phyloP scores from a whole-genome alignment of 2,113 vertebrate genomes.

The Syngnathus scovelli region DNA sequence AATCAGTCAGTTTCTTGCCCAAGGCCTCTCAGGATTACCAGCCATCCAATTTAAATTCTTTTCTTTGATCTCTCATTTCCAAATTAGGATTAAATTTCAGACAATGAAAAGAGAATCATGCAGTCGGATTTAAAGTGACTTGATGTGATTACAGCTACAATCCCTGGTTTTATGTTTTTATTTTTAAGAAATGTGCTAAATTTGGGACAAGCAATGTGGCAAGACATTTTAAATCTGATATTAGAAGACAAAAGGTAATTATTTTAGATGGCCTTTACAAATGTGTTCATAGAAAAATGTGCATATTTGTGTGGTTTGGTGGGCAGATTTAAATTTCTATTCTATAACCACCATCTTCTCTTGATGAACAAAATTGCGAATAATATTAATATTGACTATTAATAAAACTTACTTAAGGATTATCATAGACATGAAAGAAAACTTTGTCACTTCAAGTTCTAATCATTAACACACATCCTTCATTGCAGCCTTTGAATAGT shows the following conservation, averaged over 20 bases:
- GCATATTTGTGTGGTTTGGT: background rate
- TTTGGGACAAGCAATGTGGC: background rate
- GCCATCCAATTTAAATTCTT: constrained; percentile 55
- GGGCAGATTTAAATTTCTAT: background rate
- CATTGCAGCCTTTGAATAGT: constrained; percentile 49
- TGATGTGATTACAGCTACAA: constrained; percentile 41
- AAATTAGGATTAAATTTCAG: constrained; percentile 69
- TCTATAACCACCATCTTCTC: background rate
- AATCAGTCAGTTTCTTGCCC: constrained; percentile 44
- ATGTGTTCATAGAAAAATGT: background rate
- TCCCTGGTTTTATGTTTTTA: background rate
- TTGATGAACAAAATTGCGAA: background rate
- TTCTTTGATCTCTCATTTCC: constrained; percentile 65
- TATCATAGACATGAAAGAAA: constrained; percentile 29
- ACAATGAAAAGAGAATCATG: constrained; percentile 44
- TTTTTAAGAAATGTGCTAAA: background rate
- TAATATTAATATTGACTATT: constrained; percentile 8
- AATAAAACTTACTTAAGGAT: constrained; percentile 16
- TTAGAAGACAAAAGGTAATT: background rate
- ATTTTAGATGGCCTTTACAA: background rate
- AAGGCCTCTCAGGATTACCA: constrained; percentile 70
- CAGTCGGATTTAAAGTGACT: constrained; percentile 58
- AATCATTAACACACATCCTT: constrained; percentile 44
- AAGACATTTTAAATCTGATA: background rate
- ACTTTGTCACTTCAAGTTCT: constrained; percentile 36